phyloP scores from a whole-genome alignment of 2,797 vertebrate species.

The Nannoperca obscura region DNA sequence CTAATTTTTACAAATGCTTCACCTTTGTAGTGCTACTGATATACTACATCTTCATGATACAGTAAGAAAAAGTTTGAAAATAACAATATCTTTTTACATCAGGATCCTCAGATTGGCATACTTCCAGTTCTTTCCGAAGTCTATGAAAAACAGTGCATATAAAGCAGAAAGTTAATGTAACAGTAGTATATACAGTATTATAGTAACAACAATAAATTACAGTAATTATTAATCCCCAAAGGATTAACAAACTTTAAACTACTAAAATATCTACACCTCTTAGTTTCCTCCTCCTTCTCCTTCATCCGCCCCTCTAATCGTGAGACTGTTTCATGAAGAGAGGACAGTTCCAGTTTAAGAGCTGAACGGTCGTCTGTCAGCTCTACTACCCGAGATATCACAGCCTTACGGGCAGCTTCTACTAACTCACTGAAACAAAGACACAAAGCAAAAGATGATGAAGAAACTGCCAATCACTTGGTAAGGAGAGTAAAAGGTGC shows the following conservation, averaged over 20 bases:
- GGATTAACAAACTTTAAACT: not conserved
- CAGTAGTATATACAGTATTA: not conserved
- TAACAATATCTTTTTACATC: conserved; percentile 75
- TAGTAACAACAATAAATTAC: not conserved
- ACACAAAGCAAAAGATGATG: not conserved
- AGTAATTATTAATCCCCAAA: not conserved
- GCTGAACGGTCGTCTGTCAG: conserved; percentile 85
- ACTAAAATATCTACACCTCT: conserved; percentile 70
- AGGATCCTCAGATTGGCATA: conserved; percentile 75
- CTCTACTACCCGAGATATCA: conserved; percentile 86
- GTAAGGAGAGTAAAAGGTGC: not conserved
- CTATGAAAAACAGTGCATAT: conserved; percentile 55
- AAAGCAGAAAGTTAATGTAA: conserved; percentile 1
- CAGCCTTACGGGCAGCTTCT: conserved; percentile 84
- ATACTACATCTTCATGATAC: not conserved
- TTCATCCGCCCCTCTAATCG: conserved; percentile 81
- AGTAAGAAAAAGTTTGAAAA: not conserved
- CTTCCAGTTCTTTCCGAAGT: conserved; percentile 83
- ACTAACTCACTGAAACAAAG: conserved; percentile 75
- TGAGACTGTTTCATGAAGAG: conserved; percentile 77
- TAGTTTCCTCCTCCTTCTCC: conserved; percentile 86
- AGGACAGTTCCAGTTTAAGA: conserved; percentile 78
- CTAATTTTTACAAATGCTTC: not conserved
- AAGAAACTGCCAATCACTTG: not conserved
- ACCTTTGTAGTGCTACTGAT: not conserved